Evolutionary conservation across 2,797 vertebrate genomes (phyloP).

Genomic region (Rhincodon typus): DNA sequence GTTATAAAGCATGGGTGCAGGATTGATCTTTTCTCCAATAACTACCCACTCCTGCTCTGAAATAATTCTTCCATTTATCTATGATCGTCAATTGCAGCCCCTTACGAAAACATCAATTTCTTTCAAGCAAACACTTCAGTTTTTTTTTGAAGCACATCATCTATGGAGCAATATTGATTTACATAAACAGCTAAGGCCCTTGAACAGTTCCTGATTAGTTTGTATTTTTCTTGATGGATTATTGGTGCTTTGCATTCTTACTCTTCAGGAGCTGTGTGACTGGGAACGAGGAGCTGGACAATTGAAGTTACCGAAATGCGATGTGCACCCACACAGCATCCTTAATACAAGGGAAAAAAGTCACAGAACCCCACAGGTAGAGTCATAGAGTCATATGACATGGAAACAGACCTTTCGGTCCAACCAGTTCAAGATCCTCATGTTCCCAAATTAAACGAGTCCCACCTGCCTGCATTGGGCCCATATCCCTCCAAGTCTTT

Average conservation of each 20-base stretch:
- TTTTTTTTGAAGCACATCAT: neutral
- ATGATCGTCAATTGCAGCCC: neutral
- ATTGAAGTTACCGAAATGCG: neutral
- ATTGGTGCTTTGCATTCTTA: neutral
- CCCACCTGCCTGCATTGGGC: too few species aligned
- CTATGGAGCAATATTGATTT: neutral
- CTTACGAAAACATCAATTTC: neutral
- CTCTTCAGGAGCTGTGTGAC: neutral
- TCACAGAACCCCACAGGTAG: neutral
- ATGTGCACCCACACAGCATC: neutral
- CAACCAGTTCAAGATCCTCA: too few species aligned
- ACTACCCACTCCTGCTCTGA: neutral
- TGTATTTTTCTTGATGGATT: neutral
- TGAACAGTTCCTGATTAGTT: neutral
- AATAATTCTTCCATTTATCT: neutral
- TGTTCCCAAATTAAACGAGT: too few species aligned
- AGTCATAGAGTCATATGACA: too few species aligned
- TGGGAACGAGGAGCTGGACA: neutral
- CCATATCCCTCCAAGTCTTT: too few species aligned
- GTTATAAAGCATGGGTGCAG: neutral
- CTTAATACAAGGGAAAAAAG: neutral
- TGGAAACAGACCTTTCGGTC: too few species aligned
- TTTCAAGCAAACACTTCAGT: neutral
- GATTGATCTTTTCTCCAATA: neutral
- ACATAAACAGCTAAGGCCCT: neutral